Percentiles rank a stretch among this genome's conserved stretches.
Evolutionary conservation across 2,113 vertebrate genomes (phyloP).

Genomic region (Eolophus roseicapilla): DNA sequence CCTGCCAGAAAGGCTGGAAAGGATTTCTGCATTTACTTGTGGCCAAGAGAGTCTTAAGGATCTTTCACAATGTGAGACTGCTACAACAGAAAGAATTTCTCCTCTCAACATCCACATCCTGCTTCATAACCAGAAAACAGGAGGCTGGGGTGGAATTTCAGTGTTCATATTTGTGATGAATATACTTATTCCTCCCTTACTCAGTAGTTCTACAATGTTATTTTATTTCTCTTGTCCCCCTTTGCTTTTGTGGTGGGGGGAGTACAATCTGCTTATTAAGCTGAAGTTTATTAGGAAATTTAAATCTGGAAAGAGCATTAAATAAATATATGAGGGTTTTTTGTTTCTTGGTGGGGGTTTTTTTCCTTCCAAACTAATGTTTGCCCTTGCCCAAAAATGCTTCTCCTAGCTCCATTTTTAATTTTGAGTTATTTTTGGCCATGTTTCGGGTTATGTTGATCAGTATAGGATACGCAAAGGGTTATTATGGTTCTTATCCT

Average conservation of each 20-base stretch:
- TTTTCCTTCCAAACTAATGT: background rate
- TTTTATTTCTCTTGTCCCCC: background rate
- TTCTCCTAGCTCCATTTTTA: background rate
- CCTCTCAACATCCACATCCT: background rate
- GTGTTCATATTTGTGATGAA: background rate
- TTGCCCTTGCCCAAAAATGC: background rate
- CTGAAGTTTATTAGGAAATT: background rate
- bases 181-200: background rate
- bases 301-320: background rate
- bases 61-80: rapidly evolving
- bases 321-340: background rate
- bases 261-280: background rate
- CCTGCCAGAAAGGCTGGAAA: background rate
- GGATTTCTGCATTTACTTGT: background rate
- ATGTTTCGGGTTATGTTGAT: background rate
- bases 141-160: background rate
- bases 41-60: background rate
- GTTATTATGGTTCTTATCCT: background rate
- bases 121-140: background rate
- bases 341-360: background rate
- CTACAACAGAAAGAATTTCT: background rate
- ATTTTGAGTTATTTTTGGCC: background rate
- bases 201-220: background rate
- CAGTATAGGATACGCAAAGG: background rate
- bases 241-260: background rate